Evolutionary conservation across 2,797 vertebrate genomes (phyloP).

Genomic region (Thamnophis elegans): DNA sequence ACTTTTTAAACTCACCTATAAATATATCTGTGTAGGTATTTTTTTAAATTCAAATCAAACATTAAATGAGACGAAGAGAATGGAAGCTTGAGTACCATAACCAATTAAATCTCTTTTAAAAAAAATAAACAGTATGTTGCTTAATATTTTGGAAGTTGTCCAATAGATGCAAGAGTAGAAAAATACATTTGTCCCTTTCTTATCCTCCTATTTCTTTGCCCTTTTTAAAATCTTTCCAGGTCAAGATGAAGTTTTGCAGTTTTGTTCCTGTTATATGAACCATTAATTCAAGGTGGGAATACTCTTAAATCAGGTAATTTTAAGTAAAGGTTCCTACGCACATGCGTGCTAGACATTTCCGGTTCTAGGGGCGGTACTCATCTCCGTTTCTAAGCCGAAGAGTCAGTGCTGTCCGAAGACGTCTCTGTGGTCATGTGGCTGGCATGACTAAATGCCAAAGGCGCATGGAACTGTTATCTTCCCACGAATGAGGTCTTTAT

Average conservation of each 20-base stretch:
- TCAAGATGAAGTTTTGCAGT: background rate
- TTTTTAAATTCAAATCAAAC: conserved; percentile 31
- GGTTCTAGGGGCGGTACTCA: too few species aligned
- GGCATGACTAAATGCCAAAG: too few species aligned
- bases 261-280: too few species aligned
- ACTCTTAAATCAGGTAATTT: background rate
- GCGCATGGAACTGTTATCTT: too few species aligned
- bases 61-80: conserved; percentile 21
- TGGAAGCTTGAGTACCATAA: background rate
- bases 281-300: background rate
- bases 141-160: background rate
- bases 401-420: too few species aligned
- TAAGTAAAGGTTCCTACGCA: too few species aligned
- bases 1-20: background rate
- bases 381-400: too few species aligned
- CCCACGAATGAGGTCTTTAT: too few species aligned
- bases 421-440: too few species aligned
- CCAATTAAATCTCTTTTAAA: background rate
- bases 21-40: background rate
- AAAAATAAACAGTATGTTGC: background rate
- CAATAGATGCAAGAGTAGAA: background rate
- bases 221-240: background rate
- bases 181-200: background rate
- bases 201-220: background rate
- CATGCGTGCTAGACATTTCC: too few species aligned